phyloP scores from a whole-genome alignment of 2,797 vertebrate species.

The Cuculus canorus region DNA sequence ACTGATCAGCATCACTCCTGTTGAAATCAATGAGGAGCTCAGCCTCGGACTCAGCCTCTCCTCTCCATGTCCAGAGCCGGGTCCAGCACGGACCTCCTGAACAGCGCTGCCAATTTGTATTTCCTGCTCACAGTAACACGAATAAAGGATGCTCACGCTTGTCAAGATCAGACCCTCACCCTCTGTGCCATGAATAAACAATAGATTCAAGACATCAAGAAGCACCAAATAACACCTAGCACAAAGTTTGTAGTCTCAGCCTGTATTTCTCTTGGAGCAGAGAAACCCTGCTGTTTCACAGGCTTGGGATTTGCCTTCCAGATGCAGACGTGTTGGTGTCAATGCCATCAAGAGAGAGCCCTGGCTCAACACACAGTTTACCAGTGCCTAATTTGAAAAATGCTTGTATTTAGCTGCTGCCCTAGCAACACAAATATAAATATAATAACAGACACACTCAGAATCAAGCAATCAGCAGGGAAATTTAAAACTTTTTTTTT shows the following conservation, averaged over 20 bases:
- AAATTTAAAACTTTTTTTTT: constrained; percentile 19
- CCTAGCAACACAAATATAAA: constrained; percentile 71
- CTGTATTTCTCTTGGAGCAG: not conserved
- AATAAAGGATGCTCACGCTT: not conserved
- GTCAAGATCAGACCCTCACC: not conserved
- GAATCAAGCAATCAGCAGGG: constrained; percentile 18
- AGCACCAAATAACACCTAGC: not conserved
- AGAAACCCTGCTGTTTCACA: not conserved
- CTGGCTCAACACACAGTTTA: not conserved
- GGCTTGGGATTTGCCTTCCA: not conserved
- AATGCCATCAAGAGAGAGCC: not conserved
- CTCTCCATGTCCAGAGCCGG: not conserved
- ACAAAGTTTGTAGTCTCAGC: not conserved
- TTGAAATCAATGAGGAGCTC: not conserved
- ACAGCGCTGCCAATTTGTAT: not conserved
- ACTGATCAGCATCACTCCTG: constrained; percentile 2
- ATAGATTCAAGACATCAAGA: not conserved
- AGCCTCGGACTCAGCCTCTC: not conserved
- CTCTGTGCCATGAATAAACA: not conserved
- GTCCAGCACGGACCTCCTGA: not conserved
- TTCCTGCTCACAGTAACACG: fast-evolving
- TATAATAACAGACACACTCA: constrained; percentile 45
- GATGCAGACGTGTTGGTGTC: not conserved
- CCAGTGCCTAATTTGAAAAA: constrained; percentile 54
- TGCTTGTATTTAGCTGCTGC: constrained; percentile 34